Percentiles rank a stretch among this genome's conserved stretches.
These are phyloP conservation scores for Paralichthys olivaceus DNA, from an alignment of 2,113 vertebrate species.

Conservation along the genomic window DNA sequence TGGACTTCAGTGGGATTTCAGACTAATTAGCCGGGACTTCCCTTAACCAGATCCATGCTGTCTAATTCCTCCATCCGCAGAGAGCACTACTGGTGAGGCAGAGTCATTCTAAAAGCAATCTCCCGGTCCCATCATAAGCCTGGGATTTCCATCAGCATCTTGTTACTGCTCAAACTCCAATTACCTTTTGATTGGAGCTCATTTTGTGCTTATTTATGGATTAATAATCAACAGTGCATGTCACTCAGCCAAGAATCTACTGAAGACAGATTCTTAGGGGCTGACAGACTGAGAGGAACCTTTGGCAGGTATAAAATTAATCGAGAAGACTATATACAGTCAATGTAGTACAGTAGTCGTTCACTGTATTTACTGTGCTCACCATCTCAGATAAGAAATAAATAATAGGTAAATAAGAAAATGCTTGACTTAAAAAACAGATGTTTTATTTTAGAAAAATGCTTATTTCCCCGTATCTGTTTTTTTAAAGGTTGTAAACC, in stretches of 20 bases:
- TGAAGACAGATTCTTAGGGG: background rate
- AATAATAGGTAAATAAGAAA: too few relatives aligned
- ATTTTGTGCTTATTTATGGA: constrained; percentile 60
- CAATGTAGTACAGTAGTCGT: too few relatives aligned
- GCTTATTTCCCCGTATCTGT: too few relatives aligned
- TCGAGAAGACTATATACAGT: too few relatives aligned
- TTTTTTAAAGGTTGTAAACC: too few relatives aligned
- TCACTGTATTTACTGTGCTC: too few relatives aligned
- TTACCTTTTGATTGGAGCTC: constrained; percentile 61
- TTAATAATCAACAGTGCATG: constrained; percentile 38
- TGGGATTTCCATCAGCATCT: constrained; percentile 66
- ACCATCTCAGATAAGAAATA: too few relatives aligned
- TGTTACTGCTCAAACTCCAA: constrained; percentile 58
- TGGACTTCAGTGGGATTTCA: constrained; percentile 43
- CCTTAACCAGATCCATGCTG: constrained; percentile 16
- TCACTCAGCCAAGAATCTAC: constrained; percentile 17
- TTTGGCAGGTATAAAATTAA: background rate
- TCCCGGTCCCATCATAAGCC: constrained; percentile 33
- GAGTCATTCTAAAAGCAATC: constrained; percentile 60
- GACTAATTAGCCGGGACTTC: constrained; percentile 59
- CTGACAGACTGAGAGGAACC: background rate
- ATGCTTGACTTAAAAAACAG: too few relatives aligned
- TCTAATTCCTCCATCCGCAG: constrained; percentile 32
- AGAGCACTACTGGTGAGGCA: constrained; percentile 26
- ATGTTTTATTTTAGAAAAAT: too few relatives aligned